Evolutionary conservation across 2,888 invertebrate species (phyloP).

Genomic region (Parelbella ahira): DNA sequence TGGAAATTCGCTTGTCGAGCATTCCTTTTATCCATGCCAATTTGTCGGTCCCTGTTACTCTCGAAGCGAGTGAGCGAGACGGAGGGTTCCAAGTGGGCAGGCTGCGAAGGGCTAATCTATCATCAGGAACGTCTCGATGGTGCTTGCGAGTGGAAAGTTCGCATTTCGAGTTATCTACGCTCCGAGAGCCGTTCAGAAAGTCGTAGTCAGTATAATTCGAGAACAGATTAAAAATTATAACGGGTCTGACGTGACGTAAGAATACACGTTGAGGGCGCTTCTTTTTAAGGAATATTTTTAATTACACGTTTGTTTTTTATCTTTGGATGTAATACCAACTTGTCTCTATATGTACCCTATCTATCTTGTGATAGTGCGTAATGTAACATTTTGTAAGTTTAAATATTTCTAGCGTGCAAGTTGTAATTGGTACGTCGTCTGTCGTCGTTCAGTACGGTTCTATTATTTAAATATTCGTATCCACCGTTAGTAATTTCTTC

Average conservation of each 20-base stretch:
- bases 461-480: too few species aligned
- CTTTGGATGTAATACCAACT: too few species aligned
- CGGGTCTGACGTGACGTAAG: conserved; percentile 23
- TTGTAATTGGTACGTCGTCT: too few species aligned
- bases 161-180: conserved; percentile 19
- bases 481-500: too few species aligned
- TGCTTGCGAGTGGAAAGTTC: conserved; percentile 23
- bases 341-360: too few species aligned
- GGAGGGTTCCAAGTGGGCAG: conserved; percentile 13
- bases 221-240: conserved; percentile 25
- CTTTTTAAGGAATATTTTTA: conserved; percentile 10
- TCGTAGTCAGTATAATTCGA: conserved; percentile 23
- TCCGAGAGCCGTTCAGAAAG: conserved; percentile 17
- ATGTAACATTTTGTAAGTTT: too few species aligned
- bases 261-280: conserved; percentile 8
- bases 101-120: conserved; percentile 26
- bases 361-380: too few species aligned
- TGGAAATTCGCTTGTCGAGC: conserved; percentile 22
- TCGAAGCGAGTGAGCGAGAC: conserved; percentile 17
- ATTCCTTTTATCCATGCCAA: conserved; percentile 25
- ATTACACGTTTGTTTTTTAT: conserved; percentile 7
- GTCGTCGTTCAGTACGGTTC: too few species aligned
- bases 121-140: conserved; percentile 23
- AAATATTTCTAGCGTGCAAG: too few species aligned
- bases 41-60: conserved; percentile 8